Conservation (phyloP, 2,888 invertebrate genomes). For the Dyspetes luteomarginatus region DNA sequence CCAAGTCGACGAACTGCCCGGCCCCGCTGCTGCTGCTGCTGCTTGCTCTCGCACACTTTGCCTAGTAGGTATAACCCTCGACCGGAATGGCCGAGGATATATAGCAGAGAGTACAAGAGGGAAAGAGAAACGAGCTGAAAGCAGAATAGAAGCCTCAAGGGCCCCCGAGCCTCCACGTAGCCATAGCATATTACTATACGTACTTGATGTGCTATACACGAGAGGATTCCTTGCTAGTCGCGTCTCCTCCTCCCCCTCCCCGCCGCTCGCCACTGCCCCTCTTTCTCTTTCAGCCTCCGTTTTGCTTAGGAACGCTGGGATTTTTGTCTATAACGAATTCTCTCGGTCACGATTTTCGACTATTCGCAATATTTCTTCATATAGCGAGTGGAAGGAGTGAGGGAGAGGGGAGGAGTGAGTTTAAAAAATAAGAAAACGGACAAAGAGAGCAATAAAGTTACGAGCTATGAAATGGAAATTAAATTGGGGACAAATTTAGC, state of each 20-base stretch:
- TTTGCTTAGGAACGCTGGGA: background rate
- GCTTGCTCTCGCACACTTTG: slow-evolving; percentile 51
- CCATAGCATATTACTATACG: slow-evolving; percentile 43
- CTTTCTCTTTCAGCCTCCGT: background rate
- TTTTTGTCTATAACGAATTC: background rate
- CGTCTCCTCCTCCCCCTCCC: background rate
- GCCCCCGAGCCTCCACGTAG: slow-evolving; percentile 43
- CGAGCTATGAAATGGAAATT: no score
- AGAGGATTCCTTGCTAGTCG: slow-evolving; percentile 32
- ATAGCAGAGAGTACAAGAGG: slow-evolving; percentile 38
- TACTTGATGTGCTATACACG: slow-evolving; percentile 16
- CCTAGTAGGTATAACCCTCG: slow-evolving; percentile 52
- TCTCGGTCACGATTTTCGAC: background rate
- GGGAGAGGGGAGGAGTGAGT: no score
- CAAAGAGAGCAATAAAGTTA: no score
- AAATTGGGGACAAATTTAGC: no score
- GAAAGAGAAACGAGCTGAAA: slow-evolving; percentile 49
- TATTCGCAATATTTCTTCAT: no score
- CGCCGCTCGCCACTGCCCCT: background rate
- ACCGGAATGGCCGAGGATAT: slow-evolving; percentile 50
- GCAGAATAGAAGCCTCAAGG: slow-evolving; percentile 59
- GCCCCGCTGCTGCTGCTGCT: slow-evolving; percentile 40
- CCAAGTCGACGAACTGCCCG: slow-evolving; percentile 64
- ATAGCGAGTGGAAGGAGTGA: no score
- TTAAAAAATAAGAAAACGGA: no score